Conservation (phyloP, 2,797 vertebrate species). For the Malurus leucopterus region DNA sequence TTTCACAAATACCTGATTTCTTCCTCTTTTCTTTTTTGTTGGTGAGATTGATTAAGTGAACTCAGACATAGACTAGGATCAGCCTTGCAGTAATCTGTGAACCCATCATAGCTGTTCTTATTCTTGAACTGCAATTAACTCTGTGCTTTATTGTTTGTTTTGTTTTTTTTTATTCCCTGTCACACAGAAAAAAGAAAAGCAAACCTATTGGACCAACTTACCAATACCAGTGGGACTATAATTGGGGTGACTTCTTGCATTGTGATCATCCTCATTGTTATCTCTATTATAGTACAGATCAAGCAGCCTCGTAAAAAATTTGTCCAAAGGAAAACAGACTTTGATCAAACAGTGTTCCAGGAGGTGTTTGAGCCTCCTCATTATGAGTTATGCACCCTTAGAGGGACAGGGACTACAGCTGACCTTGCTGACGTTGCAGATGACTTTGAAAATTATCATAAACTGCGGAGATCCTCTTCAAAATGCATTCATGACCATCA, state of each 20-base stretch:
- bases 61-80: background rate
- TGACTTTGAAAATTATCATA: slow-evolving; percentile 94
- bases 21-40: background rate
- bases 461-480: slow-evolving; percentile 91
- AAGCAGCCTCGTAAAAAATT: slow-evolving; percentile 98
- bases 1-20: background rate
- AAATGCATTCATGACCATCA: slow-evolving; percentile 97
- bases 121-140: slow-evolving; percentile 21
- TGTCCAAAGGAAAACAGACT: slow-evolving; percentile 90
- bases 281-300: slow-evolving; percentile 95
- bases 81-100: background rate
- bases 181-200: slow-evolving; percentile 90
- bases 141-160: background rate
- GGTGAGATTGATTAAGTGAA: background rate
- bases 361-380: slow-evolving; percentile 97
- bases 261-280: slow-evolving; percentile 91
- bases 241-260: slow-evolving; percentile 96
- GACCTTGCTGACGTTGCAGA: slow-evolving; percentile 92
- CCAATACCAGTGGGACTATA: slow-evolving; percentile 94
- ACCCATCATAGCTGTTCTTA: background rate
- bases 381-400: slow-evolving; percentile 94
- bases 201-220: slow-evolving; percentile 95
- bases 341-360: slow-evolving; percentile 96
- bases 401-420: slow-evolving; percentile 82
- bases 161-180: background rate